Conservation (phyloP, 2,797 vertebrate genomes). For the Cuniculus paca region DNA sequence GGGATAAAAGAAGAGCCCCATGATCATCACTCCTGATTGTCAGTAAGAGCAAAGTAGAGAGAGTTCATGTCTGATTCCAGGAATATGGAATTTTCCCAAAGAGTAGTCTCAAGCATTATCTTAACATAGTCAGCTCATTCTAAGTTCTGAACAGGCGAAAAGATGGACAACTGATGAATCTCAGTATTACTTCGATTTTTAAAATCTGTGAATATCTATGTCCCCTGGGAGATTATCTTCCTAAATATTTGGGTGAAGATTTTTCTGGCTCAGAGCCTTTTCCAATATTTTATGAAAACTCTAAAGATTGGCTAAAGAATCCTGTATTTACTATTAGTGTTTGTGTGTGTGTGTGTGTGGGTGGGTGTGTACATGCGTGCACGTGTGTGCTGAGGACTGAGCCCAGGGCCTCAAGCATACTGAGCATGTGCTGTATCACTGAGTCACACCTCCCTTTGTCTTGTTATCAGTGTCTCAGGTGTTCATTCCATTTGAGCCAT, state of each 20-base stretch:
- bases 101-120: background rate
- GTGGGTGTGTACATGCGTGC: background rate
- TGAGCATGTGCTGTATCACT: background rate
- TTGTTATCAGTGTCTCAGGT: background rate
- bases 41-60: background rate
- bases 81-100: background rate
- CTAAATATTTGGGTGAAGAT: background rate
- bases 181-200: background rate
- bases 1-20: background rate
- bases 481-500: accelerated
- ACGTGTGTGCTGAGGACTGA: too few relatives aligned
- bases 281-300: background rate
- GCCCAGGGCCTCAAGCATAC: background rate
- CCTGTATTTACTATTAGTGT: too few relatives aligned
- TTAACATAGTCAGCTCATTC: background rate
- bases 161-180: background rate
- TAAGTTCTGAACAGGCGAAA: background rate
- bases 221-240: background rate
- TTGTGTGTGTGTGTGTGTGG: background rate
- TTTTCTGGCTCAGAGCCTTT: background rate
- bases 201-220: background rate
- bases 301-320: accelerated
- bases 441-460: background rate
- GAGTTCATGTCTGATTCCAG: background rate
- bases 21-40: background rate